Percentiles rank a stretch among this genome's conserved stretches.
These are phyloP conservation scores for Tenualosa thibaudeaui DNA, from an alignment of 2,797 vertebrate species.

Conservation along the genomic window DNA sequence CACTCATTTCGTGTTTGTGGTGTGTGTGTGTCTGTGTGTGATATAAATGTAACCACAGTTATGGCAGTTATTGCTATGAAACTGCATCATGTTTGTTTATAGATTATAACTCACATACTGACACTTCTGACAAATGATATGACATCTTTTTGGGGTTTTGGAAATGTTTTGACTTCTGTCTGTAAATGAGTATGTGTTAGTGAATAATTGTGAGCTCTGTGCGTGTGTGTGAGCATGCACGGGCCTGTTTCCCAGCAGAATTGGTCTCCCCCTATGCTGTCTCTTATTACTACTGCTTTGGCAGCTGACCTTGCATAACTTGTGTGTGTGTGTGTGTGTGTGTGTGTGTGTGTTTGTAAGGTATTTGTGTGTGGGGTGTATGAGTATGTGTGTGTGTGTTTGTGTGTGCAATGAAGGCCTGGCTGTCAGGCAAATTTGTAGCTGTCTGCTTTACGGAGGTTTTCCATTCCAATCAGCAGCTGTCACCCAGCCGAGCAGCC, in stretches of 20 bases:
- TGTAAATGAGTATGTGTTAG: background rate
- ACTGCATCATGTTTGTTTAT: background rate
- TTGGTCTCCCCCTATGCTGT: conserved; percentile 53
- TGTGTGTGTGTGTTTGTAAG: too few species aligned
- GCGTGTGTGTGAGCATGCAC: background rate
- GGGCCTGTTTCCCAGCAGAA: background rate
- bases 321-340: conserved; percentile 50
- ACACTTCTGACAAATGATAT: background rate
- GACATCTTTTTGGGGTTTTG: background rate
- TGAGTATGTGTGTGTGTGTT: background rate
- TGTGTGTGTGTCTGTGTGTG: conserved; percentile 6
- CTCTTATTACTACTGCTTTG: conserved; percentile 77
- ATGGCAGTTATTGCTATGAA: background rate
- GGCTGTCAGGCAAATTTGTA: conserved; percentile 80
- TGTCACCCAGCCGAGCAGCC: conserved; percentile 67
- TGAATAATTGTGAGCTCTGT: background rate
- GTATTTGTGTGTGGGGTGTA: background rate
- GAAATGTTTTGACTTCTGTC: background rate
- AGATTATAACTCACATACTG: background rate
- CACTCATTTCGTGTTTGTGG: conserved; percentile 49
- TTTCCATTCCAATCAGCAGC: conserved; percentile 78
- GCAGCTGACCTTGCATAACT: conserved; percentile 65
- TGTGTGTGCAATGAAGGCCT: conserved; percentile 71
- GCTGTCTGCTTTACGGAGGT: conserved; percentile 72
- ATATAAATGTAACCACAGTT: conserved; percentile 48